phyloP scores from a whole-genome alignment of 2,888 invertebrate species.

The Scelioninae gen. 2 region DNA sequence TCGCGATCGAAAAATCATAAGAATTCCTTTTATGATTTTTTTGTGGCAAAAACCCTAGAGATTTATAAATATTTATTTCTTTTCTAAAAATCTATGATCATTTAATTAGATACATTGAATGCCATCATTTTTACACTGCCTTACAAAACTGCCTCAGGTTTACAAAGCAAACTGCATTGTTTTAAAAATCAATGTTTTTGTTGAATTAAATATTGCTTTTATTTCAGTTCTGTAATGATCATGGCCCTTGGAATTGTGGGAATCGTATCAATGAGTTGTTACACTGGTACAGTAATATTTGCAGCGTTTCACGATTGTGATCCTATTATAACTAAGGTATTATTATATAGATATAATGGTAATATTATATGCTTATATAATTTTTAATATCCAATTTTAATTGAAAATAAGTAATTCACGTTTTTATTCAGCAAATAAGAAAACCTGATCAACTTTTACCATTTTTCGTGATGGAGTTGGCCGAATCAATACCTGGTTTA shows the following conservation, averaged over 20 bases:
- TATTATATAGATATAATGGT: too few relatives aligned
- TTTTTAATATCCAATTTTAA: too few relatives aligned
- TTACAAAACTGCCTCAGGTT: too few relatives aligned
- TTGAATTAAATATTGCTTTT: neutral
- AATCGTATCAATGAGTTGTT: conserved; percentile 87
- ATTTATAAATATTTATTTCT: too few relatives aligned
- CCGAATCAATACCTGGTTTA: conserved; percentile 84
- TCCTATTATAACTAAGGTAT: conserved; percentile 84
- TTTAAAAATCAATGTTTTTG: neutral
- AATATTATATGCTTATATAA: too few relatives aligned
- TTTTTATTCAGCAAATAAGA: conserved; percentile 75
- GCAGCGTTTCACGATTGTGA: conserved; percentile 91
- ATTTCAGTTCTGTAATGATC: conserved; percentile 82
- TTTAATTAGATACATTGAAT: too few relatives aligned
- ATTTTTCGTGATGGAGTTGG: conserved; percentile 88
- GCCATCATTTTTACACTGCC: too few relatives aligned
- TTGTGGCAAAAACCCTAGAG: too few relatives aligned
- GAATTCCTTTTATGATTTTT: too few relatives aligned
- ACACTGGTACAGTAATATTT: conserved; percentile 90
- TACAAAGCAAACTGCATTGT: neutral
- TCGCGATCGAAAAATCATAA: too few relatives aligned
- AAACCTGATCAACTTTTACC: conserved; percentile 87
- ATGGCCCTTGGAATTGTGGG: conserved; percentile 86
- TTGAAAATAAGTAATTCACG: too few relatives aligned
- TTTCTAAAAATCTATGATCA: too few relatives aligned